phyloP scores from a whole-genome alignment of 2,888 invertebrate genomes.

The Morinoia aosen region DNA sequence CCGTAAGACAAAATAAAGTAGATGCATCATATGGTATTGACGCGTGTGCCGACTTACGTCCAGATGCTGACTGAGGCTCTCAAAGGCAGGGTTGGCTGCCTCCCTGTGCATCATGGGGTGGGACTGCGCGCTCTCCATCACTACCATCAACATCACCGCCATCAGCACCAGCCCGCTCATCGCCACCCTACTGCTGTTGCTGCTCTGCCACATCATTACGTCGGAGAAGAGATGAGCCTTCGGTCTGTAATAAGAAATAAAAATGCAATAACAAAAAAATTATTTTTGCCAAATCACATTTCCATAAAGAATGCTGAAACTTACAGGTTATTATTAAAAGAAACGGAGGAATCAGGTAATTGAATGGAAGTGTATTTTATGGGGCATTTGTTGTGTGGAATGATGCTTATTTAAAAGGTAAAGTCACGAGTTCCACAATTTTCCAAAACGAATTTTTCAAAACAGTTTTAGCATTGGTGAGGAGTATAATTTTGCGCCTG shows the following conservation, averaged over 20 bases:
- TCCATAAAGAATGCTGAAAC: too few species aligned
- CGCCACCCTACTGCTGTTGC: neutral
- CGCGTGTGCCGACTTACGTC: neutral
- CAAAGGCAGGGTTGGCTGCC: constrained; percentile 2
- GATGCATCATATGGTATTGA: neutral
- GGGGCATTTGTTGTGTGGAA: too few species aligned
- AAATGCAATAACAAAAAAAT: neutral
- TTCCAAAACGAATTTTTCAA: too few species aligned
- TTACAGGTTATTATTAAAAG: too few species aligned
- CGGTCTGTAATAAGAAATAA: neutral
- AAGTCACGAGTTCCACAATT: too few species aligned
- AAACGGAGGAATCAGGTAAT: too few species aligned
- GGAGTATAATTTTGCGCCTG: too few species aligned
- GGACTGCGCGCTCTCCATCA: neutral
- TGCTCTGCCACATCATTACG: neutral
- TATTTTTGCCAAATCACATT: too few species aligned
- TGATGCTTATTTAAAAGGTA: too few species aligned
- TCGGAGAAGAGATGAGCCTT: neutral
- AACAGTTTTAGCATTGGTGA: too few species aligned
- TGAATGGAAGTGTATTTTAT: too few species aligned
- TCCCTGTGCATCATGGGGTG: constrained; percentile 41
- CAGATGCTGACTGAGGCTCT: constrained; percentile 14
- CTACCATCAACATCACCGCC: constrained; percentile 1
- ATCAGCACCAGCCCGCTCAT: neutral
- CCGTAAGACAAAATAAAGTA: neutral